Conservation (phyloP, 2,113 vertebrate species). For the Clarias macrocephalus region DNA sequence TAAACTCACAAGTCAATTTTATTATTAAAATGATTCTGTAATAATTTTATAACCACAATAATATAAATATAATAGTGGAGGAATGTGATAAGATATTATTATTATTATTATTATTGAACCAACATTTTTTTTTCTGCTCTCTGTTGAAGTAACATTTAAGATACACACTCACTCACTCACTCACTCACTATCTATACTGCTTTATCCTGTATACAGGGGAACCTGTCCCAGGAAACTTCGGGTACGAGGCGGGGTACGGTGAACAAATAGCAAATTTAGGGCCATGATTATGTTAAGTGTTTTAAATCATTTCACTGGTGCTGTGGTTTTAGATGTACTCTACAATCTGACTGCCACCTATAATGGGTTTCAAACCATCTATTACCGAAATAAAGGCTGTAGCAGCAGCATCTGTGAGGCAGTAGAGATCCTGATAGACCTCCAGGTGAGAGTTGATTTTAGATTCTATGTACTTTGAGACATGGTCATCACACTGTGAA, state of each 20-base stretch:
- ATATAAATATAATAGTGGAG: neutral
- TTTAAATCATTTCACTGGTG: neutral
- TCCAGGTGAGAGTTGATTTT: slow-evolving; percentile 75
- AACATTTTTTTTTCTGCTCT: no score
- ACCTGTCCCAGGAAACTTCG: no score
- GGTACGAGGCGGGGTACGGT: no score
- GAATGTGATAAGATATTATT: neutral
- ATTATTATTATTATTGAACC: no score
- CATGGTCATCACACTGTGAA: neutral
- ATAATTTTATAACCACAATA: neutral
- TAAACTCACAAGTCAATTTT: no score
- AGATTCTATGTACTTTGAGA: neutral
- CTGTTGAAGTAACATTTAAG: no score
- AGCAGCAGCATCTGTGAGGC: slow-evolving; percentile 84
- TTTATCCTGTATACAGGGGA: no score
- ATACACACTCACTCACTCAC: no score
- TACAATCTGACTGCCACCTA: slow-evolving; percentile 70
- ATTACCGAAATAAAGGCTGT: slow-evolving; percentile 77
- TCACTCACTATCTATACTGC: no score
- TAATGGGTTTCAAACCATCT: slow-evolving; percentile 64
- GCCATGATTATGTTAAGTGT: neutral
- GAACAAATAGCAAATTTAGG: neutral
- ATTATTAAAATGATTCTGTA: neutral
- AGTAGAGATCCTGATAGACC: slow-evolving; percentile 74
- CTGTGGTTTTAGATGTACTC: slow-evolving; percentile 45